Conservation (phyloP, 1,140 invertebrate genomes). For the Rhopalosiphum maidis region DNA sequence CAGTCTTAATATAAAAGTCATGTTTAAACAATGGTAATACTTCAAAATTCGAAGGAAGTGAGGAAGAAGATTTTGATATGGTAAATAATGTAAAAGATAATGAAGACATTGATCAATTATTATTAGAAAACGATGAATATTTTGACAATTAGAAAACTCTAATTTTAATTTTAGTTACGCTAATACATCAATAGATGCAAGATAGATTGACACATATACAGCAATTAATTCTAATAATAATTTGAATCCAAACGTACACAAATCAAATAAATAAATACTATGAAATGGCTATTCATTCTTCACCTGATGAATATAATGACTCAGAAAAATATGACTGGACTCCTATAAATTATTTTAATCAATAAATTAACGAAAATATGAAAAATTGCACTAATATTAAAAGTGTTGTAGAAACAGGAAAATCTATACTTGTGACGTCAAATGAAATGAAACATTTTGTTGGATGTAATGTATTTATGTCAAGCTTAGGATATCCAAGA, state of each 20-base stretch:
- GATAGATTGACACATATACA: too few relatives aligned
- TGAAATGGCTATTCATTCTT: neutral
- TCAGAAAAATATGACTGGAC: neutral
- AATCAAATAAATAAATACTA: neutral
- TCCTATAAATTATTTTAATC: too few relatives aligned
- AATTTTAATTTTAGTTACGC: neutral
- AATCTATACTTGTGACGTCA: neutral
- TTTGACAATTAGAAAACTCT: conserved; percentile 16
- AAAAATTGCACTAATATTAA: neutral
- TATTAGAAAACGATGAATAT: conserved; percentile 9
- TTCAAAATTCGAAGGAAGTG: neutral
- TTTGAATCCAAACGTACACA: neutral
- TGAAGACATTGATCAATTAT: neutral
- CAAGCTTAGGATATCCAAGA: conserved; percentile 13
- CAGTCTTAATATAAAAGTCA: too few relatives aligned
- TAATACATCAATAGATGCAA: too few relatives aligned
- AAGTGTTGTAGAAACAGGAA: neutral
- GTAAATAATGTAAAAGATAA: neutral
- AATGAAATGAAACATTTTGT: neutral
- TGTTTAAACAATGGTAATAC: neutral
- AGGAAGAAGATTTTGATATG: neutral
- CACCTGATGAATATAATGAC: conserved; percentile 10
- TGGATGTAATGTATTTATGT: neutral
- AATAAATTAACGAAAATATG: neutral
- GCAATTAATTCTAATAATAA: neutral